Conservation (phyloP, 1,140 invertebrate species). For the Maconellicoccus hirsutus region DNA sequence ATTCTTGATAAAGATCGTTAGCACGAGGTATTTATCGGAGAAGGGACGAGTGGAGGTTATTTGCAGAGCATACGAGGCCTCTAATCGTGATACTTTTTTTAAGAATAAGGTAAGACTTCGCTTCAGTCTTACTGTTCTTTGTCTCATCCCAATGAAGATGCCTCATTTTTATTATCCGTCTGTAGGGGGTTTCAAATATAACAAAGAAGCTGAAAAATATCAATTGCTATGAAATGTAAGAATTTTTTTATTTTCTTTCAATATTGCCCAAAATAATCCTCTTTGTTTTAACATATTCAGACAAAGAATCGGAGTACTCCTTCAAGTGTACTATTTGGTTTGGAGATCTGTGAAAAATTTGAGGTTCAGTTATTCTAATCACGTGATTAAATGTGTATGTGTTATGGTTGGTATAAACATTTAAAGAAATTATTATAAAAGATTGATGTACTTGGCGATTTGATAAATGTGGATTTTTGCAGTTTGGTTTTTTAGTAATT, state of each 20-base stretch:
- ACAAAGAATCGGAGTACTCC: neutral
- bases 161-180: too few species aligned
- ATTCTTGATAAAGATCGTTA: conserved; percentile 54
- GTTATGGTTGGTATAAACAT: neutral
- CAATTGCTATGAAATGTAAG: conserved; percentile 26
- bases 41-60: conserved; percentile 32
- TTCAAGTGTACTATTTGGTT: neutral
- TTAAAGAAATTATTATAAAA: too few species aligned
- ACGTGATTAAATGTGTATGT: neutral
- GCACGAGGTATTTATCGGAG: conserved; percentile 41
- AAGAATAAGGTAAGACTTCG: too few species aligned
- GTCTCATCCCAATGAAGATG: too few species aligned
- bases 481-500: neutral
- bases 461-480: neutral
- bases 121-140: too few species aligned
- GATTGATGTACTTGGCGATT: too few species aligned
- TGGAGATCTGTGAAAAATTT: neutral
- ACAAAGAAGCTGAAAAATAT: too few species aligned
- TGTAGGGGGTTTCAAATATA: too few species aligned
- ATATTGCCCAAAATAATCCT: too few species aligned
- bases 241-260: too few species aligned
- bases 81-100: too few species aligned
- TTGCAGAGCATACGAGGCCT: conserved; percentile 41
- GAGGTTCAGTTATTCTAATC: neutral
- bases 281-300: too few species aligned